These are phyloP conservation scores for Bursaphelenchus okinawaensis DNA, from an alignment of 2,888 invertebrate genomes.

Conservation along the genomic window DNA sequence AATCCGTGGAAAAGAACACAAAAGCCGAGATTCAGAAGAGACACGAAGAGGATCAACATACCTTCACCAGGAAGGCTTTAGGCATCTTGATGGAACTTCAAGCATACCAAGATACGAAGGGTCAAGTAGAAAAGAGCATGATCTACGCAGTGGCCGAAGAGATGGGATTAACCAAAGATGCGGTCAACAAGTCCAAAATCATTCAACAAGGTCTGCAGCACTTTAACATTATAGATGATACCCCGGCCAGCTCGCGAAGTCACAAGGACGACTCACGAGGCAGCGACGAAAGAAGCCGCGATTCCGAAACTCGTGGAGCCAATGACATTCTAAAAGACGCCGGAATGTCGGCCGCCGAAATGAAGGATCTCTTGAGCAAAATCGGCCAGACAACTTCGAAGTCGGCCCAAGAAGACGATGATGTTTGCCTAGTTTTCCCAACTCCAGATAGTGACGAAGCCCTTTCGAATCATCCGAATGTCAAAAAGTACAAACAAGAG, in stretches of 20 bases:
- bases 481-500: not conserved
- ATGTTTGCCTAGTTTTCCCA: not conserved
- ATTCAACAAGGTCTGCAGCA: not conserved
- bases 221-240: not conserved
- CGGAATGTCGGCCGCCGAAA: not conserved
- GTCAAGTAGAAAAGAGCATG: not conserved
- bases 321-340: not conserved
- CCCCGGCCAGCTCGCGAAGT: too few relatives aligned
- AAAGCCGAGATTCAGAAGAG: not conserved
- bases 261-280: not conserved
- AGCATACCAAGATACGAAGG: constrained; percentile 10
- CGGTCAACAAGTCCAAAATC: not conserved
- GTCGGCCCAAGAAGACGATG: not conserved
- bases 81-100: constrained; percentile 10
- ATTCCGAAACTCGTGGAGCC: not conserved
- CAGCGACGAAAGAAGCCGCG: too few relatives aligned
- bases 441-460: not conserved
- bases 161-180: constrained; percentile 8
- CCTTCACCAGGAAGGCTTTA: not conserved
- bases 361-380: not conserved
- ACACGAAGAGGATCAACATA: constrained; percentile 11
- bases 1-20: not conserved
- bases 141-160: constrained; percentile 5
- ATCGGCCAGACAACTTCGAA: not conserved
- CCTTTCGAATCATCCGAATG: not conserved